A percentile compares a stretch with the other conserved stretches of the same genome.
These are phyloP conservation scores for Amiota communis DNA, from an alignment of 2,888 invertebrate species.

Conservation along the genomic window DNA sequence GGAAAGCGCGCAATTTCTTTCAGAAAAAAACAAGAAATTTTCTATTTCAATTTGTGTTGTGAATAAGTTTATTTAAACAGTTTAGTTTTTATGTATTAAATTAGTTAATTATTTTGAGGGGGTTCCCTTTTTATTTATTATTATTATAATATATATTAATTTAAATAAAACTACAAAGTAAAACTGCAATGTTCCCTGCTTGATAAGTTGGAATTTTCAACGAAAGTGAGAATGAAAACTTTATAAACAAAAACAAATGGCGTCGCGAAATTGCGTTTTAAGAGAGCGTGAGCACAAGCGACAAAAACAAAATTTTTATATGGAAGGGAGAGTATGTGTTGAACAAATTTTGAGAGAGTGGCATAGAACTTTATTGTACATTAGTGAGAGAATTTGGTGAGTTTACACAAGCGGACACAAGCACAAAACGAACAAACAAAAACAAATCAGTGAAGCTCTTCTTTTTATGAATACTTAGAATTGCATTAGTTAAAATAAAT, in stretches of 20 bases:
- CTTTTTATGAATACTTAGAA: neutral
- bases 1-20: neutral
- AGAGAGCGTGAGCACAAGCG: conserved; percentile 3
- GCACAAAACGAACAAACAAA: neutral
- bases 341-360: neutral
- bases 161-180: neutral
- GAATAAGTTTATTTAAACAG: neutral
- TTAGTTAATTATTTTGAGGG: neutral
- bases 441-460: neutral
- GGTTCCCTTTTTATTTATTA: neutral
- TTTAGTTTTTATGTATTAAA: neutral
- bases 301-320: neutral
- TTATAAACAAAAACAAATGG: conserved; percentile 28
- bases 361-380: neutral
- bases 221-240: conserved; percentile 25
- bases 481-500: no score
- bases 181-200: neutral
- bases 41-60: neutral
- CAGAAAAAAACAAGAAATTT: neutral
- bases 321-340: neutral
- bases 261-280: neutral
- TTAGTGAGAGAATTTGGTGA: neutral
- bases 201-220: conserved; percentile 20
- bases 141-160: no score
- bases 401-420: no score